phyloP scores from a whole-genome alignment of 2,797 vertebrate species.

The Lateolabrax maculatus region DNA sequence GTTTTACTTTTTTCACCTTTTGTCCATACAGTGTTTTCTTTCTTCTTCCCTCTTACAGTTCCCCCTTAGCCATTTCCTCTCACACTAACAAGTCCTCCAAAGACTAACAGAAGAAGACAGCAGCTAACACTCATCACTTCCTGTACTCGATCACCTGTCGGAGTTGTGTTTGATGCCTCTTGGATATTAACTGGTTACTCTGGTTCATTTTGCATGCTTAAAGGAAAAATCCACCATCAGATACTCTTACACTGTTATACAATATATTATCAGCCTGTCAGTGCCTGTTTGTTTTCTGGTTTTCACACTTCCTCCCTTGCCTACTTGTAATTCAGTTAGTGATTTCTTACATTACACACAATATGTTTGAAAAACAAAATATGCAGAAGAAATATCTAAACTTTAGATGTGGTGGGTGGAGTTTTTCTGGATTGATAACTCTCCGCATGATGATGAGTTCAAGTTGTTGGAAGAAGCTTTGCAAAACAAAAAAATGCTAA shows the following conservation, averaged over 20 bases:
- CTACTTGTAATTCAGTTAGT: background rate
- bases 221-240: conserved; percentile 57
- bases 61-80: conserved; percentile 38
- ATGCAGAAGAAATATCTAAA: background rate
- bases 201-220: conserved; percentile 63
- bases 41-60: conserved; percentile 55
- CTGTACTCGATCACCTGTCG: conserved; percentile 26
- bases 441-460: background rate
- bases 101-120: conserved; percentile 57
- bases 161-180: conserved; percentile 43
- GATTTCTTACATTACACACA: background rate
- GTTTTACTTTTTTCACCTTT: conserved; percentile 38
- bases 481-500: background rate
- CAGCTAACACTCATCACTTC: conserved; percentile 53
- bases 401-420: background rate
- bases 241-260: conserved; percentile 1
- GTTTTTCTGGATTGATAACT: background rate
- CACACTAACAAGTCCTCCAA: conserved; percentile 67
- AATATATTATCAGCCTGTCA: background rate
- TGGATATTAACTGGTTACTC: conserved; percentile 54
- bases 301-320: background rate
- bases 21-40: conserved; percentile 51
- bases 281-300: background rate
- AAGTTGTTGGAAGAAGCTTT: background rate
- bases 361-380: background rate